Conservation (phyloP, 1,140 invertebrate species). For the Sitodiplosis mosellana region DNA sequence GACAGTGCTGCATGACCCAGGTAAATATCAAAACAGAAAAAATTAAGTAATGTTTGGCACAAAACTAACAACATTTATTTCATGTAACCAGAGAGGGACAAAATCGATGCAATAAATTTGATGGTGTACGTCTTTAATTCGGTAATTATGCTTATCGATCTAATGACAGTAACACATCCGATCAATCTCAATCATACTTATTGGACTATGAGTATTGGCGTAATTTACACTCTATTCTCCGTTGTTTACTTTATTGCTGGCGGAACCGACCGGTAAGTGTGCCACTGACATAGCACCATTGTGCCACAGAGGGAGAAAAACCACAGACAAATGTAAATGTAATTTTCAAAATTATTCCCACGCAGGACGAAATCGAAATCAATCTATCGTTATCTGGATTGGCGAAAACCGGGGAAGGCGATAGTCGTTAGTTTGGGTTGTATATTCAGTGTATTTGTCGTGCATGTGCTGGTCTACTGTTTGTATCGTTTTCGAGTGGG, state of each 20-base stretch:
- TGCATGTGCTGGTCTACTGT: constrained; percentile 26
- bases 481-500: constrained; percentile 23
- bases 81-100: constrained; percentile 13
- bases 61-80: background rate
- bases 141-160: constrained; percentile 42
- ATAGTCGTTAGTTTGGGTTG: constrained; percentile 31
- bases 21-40: constrained; percentile 7
- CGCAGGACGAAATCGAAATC: constrained; percentile 30
- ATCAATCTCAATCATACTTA: constrained; percentile 40
- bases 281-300: too few relatives aligned
- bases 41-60: background rate
- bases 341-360: constrained; percentile 10
- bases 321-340: too few relatives aligned
- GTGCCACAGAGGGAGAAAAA: too few relatives aligned
- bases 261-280: constrained; percentile 34
- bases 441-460: constrained; percentile 28
- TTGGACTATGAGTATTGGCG: constrained; percentile 33
- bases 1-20: constrained; percentile 21
- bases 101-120: constrained; percentile 36
- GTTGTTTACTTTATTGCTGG: constrained; percentile 43
- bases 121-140: constrained; percentile 45
- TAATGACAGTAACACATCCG: constrained; percentile 40
- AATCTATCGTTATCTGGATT: constrained; percentile 42
- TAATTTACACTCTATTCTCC: constrained; percentile 39
- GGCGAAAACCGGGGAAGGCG: constrained; percentile 33